Conservation (phyloP, 2,888 invertebrate species). For the Acanthosepion esculentum region DNA sequence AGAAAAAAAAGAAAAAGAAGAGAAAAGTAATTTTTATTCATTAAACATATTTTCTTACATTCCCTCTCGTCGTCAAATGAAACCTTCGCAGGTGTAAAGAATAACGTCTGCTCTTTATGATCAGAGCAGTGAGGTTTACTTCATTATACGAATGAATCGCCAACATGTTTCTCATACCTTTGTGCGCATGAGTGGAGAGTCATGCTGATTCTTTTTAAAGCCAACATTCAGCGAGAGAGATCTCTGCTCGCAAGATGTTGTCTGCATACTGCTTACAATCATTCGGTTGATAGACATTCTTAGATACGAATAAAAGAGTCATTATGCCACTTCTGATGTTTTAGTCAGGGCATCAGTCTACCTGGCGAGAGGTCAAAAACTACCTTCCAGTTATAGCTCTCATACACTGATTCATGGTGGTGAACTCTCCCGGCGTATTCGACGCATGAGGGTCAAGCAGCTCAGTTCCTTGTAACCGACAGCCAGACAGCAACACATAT, state of each 20-base stretch:
- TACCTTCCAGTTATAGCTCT: too few species aligned
- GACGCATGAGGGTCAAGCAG: too few species aligned
- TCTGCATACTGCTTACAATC: neutral
- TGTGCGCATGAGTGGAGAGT: neutral
- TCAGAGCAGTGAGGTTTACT: neutral
- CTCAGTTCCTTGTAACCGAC: too few species aligned
- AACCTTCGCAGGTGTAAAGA: neutral
- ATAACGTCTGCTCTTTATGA: neutral
- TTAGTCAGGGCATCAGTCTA: too few species aligned
- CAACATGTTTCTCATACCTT: neutral
- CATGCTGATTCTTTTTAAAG: slow-evolving; percentile 22
- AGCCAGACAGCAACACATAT: too few species aligned
- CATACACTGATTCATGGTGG: too few species aligned
- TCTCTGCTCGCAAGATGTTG: neutral
- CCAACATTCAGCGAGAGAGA: neutral
- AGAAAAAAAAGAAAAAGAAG: neutral
- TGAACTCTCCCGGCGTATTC: too few species aligned
- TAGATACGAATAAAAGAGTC: too few species aligned
- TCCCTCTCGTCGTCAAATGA: neutral
- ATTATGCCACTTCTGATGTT: too few species aligned
- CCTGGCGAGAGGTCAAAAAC: too few species aligned
- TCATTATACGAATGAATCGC: neutral
- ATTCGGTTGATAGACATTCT: too few species aligned
- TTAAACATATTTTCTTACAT: neutral
- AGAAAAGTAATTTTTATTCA: neutral